phyloP scores from a whole-genome alignment of 2,113 vertebrate genomes.

The Nyctereutes procyonoides region DNA sequence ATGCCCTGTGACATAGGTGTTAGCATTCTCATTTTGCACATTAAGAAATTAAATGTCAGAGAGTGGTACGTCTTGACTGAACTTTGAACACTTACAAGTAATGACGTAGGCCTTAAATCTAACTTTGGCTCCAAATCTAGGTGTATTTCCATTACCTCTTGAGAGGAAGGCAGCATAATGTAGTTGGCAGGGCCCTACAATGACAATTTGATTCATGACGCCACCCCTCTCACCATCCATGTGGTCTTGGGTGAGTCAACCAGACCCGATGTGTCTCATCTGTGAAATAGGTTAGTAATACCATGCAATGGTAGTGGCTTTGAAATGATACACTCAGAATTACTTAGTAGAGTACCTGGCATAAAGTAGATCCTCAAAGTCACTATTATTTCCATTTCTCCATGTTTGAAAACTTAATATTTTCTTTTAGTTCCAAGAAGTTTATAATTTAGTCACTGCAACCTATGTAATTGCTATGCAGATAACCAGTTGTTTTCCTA shows the following conservation, averaged over 20 bases:
- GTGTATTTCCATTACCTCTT: neutral
- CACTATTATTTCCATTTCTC: neutral
- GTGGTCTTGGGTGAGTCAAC: neutral
- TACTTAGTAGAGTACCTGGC: neutral
- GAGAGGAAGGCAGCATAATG: neutral
- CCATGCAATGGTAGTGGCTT: neutral
- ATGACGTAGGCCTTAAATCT: neutral
- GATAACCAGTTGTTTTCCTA: neutral
- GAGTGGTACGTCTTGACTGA: neutral
- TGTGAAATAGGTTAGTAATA: neutral
- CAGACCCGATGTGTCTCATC: neutral
- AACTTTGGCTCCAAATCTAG: neutral
- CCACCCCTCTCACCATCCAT: neutral
- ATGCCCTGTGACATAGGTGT: neutral
- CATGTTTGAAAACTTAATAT: neutral
- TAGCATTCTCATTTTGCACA: neutral
- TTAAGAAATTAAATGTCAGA: neutral
- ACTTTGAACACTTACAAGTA: neutral
- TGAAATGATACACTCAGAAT: neutral
- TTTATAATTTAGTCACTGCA: neutral
- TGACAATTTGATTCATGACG: neutral
- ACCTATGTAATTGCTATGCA: neutral
- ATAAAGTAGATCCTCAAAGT: neutral
- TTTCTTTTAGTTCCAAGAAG: neutral
- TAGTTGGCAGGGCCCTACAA: neutral